Evolutionary conservation across 2,888 invertebrate genomes (phyloP).

Genomic region (Helleia helle): DNA sequence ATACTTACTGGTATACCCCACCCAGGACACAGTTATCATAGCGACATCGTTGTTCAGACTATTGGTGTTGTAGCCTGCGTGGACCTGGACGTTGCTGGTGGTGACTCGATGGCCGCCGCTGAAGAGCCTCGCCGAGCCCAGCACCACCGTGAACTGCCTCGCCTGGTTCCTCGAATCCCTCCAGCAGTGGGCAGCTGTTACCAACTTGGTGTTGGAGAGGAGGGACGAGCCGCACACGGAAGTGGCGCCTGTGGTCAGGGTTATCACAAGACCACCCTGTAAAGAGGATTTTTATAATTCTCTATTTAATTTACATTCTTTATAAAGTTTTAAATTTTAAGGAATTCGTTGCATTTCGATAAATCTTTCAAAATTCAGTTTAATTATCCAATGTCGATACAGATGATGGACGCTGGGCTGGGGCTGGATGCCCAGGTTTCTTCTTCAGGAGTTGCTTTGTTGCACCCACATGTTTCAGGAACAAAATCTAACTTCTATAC

Average conservation of each 20-base stretch:
- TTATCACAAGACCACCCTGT: conserved; percentile 32
- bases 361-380: too few relatives aligned
- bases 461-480: too few relatives aligned
- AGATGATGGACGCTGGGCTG: too few relatives aligned
- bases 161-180: conserved; percentile 26
- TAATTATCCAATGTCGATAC: too few relatives aligned
- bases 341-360: too few relatives aligned
- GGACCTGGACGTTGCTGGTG: conserved; percentile 26
- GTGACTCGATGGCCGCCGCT: conserved; percentile 26
- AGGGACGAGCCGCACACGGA: conserved; percentile 32
- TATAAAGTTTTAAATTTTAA: too few relatives aligned
- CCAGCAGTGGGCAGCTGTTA: conserved; percentile 37
- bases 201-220: conserved; percentile 24
- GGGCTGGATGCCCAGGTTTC: too few relatives aligned
- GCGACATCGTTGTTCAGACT: conserved; percentile 31
- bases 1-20: conserved; percentile 26
- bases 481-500: too few relatives aligned
- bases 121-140: conserved; percentile 26
- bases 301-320: too few relatives aligned
- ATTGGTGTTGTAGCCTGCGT: conserved; percentile 25
- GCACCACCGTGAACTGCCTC: conserved; percentile 26
- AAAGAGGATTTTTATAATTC: neutral
- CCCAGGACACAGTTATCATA: conserved; percentile 23
- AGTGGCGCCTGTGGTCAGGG: conserved; percentile 22
- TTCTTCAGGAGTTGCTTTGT: too few relatives aligned